phyloP scores from a whole-genome alignment of 2,113 vertebrate genomes.

The human (Homo sapiens) region DNA sequence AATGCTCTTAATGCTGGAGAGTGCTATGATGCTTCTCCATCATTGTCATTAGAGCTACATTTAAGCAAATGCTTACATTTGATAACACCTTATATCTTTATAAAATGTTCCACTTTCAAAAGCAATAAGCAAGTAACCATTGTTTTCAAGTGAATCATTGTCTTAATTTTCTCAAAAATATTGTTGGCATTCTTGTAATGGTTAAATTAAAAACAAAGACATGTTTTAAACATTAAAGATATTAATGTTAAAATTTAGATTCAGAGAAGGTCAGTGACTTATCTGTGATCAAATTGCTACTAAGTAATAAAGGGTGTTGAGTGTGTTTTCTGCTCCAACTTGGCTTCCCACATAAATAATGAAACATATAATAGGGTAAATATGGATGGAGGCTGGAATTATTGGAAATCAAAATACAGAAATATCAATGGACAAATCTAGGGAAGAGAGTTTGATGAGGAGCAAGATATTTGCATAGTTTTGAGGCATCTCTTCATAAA shows the following conservation, averaged over 20 bases:
- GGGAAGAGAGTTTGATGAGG: background rate
- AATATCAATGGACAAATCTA: background rate
- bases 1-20: background rate
- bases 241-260: background rate
- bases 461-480: background rate
- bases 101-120: background rate
- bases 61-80: background rate
- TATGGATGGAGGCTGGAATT: background rate
- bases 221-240: too few species aligned
- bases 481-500: background rate
- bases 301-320: background rate
- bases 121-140: background rate
- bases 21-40: background rate
- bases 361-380: background rate
- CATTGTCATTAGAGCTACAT: background rate
- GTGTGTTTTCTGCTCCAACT: background rate
- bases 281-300: background rate
- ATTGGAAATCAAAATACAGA: background rate
- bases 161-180: slow-evolving; percentile 27
- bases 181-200: background rate
- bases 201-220: background rate
- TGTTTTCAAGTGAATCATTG: background rate
- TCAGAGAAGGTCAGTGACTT: background rate
- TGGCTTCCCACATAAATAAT: background rate
- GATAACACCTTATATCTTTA: background rate